Percentiles rank a stretch among this genome's conserved stretches.
phyloP scores from a whole-genome alignment of 2,113 vertebrate genomes.

The Diglossa brunneiventris region DNA sequence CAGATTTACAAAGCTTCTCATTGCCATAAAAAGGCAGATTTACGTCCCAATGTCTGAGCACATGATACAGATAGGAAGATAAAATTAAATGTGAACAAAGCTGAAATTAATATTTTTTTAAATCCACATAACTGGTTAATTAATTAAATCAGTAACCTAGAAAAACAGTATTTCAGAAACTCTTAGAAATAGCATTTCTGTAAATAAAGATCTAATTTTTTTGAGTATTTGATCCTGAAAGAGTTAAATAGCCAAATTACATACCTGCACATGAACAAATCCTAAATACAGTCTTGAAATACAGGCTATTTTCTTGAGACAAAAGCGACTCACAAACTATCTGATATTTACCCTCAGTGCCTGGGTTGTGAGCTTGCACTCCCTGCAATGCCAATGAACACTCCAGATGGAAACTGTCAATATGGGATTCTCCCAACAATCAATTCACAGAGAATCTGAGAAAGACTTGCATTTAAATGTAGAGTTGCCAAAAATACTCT shows the following conservation, averaged over 20 bases:
- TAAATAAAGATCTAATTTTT: not conserved
- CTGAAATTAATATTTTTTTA: not conserved
- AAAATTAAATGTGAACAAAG: constrained; percentile 11
- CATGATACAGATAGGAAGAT: not conserved
- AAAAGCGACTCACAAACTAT: not conserved
- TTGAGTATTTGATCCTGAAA: not conserved
- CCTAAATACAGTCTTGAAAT: not conserved
- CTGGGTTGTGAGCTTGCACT: not conserved
- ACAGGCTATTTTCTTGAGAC: not conserved
- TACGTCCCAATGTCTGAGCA: not conserved
- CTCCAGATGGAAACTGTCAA: not conserved
- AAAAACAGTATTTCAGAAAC: not conserved
- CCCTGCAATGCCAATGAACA: not conserved
- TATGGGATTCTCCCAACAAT: not conserved
- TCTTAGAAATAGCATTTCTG: not conserved
- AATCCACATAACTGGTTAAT: not conserved
- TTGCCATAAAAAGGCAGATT: constrained; percentile 10
- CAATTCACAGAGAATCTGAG: not conserved
- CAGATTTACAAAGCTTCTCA: constrained; percentile 18
- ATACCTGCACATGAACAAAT: not conserved
- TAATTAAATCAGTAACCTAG: not conserved
- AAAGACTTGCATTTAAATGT: not conserved
- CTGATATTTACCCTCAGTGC: not conserved
- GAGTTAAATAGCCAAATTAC: not conserved
- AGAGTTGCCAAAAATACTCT: not conserved